phyloP scores from a whole-genome alignment of 1,140 invertebrate species.

The Aphelenchoides fujianensis region DNA sequence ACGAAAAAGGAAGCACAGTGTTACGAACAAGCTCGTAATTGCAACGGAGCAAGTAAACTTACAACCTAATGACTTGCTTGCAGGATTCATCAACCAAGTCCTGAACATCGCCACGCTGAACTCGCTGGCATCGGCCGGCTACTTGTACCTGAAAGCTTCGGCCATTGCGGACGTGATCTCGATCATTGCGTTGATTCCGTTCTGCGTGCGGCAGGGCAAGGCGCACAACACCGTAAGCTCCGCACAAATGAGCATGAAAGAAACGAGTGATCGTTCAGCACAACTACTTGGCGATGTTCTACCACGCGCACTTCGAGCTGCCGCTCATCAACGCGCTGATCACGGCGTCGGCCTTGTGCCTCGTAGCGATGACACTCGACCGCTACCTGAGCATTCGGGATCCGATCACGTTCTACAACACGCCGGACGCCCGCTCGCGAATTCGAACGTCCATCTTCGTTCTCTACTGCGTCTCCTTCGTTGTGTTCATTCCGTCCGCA shows the following conservation, averaged over 20 bases:
- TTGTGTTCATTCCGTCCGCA: conserved; percentile 49
- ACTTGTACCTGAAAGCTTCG: conserved; percentile 55
- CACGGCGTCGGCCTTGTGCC: conserved; percentile 54
- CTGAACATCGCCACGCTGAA: conserved; percentile 50
- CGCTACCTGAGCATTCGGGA: conserved; percentile 49
- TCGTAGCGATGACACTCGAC: conserved; percentile 57
- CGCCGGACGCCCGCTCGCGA: conserved; percentile 34
- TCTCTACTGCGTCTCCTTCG: conserved; percentile 42
- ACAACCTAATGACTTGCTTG: conserved; percentile 8
- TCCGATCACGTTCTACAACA: conserved; percentile 50
- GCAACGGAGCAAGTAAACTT: too few species aligned
- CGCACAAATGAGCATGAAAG: too few species aligned
- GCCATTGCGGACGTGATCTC: conserved; percentile 53
- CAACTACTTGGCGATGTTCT: conserved; percentile 48
- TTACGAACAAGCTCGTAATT: too few species aligned
- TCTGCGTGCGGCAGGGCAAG: conserved; percentile 48
- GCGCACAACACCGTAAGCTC: conserved; percentile 28
- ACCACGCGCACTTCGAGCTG: conserved; percentile 56
- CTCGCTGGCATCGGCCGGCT: conserved; percentile 39
- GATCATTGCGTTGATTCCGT: conserved; percentile 54
- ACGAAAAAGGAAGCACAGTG: too few species aligned
- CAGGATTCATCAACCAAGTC: conserved; percentile 56
- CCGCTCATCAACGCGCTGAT: conserved; percentile 53
- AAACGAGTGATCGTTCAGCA: too few species aligned
- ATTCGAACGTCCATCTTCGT: conserved; percentile 36